Evolutionary conservation across 2,113 vertebrate species (phyloP).

Genomic region (Ornithorhynchus anatinus): DNA sequence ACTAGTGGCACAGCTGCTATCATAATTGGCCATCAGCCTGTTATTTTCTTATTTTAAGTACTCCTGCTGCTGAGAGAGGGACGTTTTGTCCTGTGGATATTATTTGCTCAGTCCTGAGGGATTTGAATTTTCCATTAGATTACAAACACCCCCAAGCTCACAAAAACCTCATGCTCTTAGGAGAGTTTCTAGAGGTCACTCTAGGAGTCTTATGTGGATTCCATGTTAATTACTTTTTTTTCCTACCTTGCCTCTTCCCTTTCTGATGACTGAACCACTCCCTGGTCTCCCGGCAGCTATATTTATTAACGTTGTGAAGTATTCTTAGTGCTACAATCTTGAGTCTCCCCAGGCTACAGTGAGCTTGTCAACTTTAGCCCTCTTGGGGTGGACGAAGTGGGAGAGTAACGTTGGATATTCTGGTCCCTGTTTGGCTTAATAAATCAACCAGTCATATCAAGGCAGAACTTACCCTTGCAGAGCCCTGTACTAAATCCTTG

Average conservation of each 20-base stretch:
- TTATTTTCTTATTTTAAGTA: slow-evolving; percentile 44
- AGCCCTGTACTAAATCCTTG: too few relatives aligned
- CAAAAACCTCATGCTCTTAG: slow-evolving; percentile 6
- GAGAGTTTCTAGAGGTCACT: slow-evolving; percentile 1
- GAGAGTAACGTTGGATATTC: too few relatives aligned
- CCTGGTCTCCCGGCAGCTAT: not conserved
- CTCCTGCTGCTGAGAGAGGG: slow-evolving; percentile 14
- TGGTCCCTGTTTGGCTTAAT: too few relatives aligned
- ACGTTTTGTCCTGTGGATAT: slow-evolving; percentile 59
- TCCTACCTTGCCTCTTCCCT: not conserved
- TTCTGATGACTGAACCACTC: not conserved
- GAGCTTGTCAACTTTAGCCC: too few relatives aligned
- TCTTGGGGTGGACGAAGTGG: too few relatives aligned
- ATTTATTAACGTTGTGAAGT: too few relatives aligned
- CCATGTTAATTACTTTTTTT: not conserved
- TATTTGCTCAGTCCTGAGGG: slow-evolving; percentile 51
- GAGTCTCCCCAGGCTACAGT: too few relatives aligned
- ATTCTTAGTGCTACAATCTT: too few relatives aligned
- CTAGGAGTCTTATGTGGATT: not conserved
- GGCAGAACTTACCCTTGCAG: too few relatives aligned
- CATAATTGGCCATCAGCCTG: slow-evolving; percentile 49
- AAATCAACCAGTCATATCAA: too few relatives aligned
- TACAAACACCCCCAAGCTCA: slow-evolving; percentile 7
- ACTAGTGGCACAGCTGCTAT: slow-evolving; percentile 38
- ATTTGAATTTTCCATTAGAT: slow-evolving; percentile 53